Evolutionary conservation across 2,888 invertebrate genomes (phyloP), one percentile per base, ranked within the genome.

Genomic region (Cheilosia pagana): DNA sequence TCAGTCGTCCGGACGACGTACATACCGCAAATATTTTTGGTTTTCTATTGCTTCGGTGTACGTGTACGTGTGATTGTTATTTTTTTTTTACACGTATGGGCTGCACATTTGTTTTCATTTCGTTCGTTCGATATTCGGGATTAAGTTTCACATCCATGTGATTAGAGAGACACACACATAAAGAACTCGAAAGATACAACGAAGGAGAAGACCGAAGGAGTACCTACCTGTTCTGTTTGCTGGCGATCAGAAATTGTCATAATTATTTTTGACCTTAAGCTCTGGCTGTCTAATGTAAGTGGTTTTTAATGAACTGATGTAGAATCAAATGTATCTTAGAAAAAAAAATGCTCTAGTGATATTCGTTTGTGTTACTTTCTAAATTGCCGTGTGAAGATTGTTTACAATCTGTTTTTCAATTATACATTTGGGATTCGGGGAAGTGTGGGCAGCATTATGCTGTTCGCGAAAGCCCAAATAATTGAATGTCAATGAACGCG

Each of bases 261-360:
- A 79, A 79, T 83, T 83, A 79, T 79, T 79, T 78, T 52, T 83
- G 83, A 83, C 79, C 79, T 83, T 79, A 83, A 74, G 78, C 74
- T 63, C 55, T 31, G 39, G 48, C 65, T 65, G 31, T 12, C 10
- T 35, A 35, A 83, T 79, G 83, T 83, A 83, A 83, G 83, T 83
- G 21, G 23, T 6, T 50, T 12, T 23, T 23, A 2, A 21, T 10
- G 19, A 48, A 21, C 19, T 3, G 7, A 48, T 21, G 31, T 10
- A 31, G 8, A 31, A 31, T 31, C 1, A 12, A 35, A 35, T 35
- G 2, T 35, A 12, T 12, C 35, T 12, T 3, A 35, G n/a, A n/a
- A n/a, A n/a, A n/a, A n/a, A 21, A 23, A 21, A 4, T 5, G 12
- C 12, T 50, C 5, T 12, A 14, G 12, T 12, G 23, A 50, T 12